Percentiles rank a stretch among this genome's conserved stretches.
These are phyloP conservation scores for Glaucomys volans DNA, from an alignment of 2,113 vertebrate genomes.

Conservation along the genomic window DNA sequence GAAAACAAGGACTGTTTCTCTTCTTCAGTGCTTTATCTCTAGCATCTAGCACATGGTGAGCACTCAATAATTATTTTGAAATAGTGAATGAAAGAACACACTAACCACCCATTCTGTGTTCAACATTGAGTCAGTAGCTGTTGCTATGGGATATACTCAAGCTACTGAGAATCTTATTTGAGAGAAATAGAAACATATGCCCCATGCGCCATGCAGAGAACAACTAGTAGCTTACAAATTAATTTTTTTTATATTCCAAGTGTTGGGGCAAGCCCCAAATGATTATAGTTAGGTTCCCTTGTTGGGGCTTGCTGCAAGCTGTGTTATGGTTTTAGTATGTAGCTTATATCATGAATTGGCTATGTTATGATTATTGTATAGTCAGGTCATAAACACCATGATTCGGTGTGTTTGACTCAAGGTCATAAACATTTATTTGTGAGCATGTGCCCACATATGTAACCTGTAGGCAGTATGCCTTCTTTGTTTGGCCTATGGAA, in stretches of 20 bases:
- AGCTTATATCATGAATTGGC: too few relatives aligned
- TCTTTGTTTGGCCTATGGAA: too few relatives aligned
- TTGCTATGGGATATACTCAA: background rate
- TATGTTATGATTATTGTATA: too few relatives aligned
- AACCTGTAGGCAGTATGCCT: too few relatives aligned
- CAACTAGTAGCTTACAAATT: background rate
- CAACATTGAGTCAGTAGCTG: background rate
- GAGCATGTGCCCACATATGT: too few relatives aligned
- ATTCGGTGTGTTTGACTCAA: too few relatives aligned
- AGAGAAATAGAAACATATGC: background rate
- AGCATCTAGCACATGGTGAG: background rate
- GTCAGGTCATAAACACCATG: too few relatives aligned
- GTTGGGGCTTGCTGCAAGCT: too few relatives aligned
- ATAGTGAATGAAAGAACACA: background rate
- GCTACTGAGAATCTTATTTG: background rate
- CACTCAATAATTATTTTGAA: conserved; percentile 7
- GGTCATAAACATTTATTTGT: too few relatives aligned
- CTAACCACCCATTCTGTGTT: background rate
- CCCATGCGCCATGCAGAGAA: background rate
- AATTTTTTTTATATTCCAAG: background rate
- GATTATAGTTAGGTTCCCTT: too few relatives aligned
- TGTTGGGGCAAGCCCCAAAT: too few relatives aligned
- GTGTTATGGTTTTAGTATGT: too few relatives aligned
- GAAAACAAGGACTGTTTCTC: background rate
- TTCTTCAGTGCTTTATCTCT: background rate